Evolutionary conservation across 2,888 invertebrate species (phyloP).

Genomic region (Pseudococcus viburni): DNA sequence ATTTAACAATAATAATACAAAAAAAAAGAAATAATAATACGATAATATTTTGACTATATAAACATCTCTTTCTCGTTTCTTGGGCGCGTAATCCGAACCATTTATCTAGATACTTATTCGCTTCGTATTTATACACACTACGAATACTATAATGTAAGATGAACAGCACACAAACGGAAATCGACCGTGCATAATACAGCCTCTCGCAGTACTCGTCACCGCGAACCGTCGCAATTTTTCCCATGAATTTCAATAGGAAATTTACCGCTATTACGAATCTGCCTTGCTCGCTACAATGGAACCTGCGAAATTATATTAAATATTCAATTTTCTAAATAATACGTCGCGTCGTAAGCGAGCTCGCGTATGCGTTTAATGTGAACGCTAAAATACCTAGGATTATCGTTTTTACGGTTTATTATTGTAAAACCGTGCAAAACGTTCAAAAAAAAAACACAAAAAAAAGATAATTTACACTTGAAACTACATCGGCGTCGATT

Average conservation of each 20-base stretch:
- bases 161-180: neutral
- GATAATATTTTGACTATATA: conserved; percentile 21
- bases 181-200: neutral
- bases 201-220: neutral
- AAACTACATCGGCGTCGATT: too few relatives aligned
- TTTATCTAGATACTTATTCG: neutral
- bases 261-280: conserved; percentile 18
- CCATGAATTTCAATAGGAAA: conserved; percentile 36
- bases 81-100: neutral
- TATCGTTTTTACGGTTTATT: too few relatives aligned
- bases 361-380: neutral
- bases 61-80: neutral
- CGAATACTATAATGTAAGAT: neutral
- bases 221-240: neutral
- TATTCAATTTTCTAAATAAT: conserved; percentile 35
- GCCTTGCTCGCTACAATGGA: neutral
- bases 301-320: conserved; percentile 38
- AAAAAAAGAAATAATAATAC: conserved; percentile 10
- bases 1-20: neutral
- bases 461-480: too few relatives aligned
- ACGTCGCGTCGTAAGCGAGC: neutral
- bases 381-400: too few relatives aligned
- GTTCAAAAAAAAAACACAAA: too few relatives aligned
- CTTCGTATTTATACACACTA: neutral
- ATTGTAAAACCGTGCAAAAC: too few relatives aligned